Conservation (phyloP, 2,113 vertebrate species). For the Phaetusa simplex region DNA sequence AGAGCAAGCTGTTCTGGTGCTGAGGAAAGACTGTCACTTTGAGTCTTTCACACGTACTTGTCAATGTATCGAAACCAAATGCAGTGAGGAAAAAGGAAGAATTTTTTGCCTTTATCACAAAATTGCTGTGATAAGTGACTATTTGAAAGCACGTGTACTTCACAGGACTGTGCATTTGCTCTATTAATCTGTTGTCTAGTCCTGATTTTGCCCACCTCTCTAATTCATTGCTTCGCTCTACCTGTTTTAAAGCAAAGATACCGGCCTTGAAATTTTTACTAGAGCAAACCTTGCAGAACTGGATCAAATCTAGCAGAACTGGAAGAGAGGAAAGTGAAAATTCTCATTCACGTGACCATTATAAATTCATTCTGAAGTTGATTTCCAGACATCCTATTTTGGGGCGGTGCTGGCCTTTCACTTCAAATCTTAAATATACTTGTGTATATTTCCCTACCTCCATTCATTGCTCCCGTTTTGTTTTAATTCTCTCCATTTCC, state of each 20-base stretch:
- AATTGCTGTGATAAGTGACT: background rate
- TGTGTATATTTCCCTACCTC: background rate
- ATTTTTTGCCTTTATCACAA: background rate
- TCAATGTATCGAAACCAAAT: background rate
- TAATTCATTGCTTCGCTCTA: accelerated
- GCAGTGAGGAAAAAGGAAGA: accelerated
- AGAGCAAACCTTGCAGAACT: background rate
- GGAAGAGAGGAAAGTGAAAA: background rate
- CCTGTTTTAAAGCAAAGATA: background rate
- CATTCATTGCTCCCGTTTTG: background rate
- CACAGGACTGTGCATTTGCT: background rate
- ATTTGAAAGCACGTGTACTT: background rate
- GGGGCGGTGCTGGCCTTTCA: background rate
- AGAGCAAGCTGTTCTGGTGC: background rate
- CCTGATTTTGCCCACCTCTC: background rate
- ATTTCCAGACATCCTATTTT: background rate
- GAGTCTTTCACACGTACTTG: background rate
- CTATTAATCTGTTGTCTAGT: background rate
- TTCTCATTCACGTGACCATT: background rate
- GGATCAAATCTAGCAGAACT: background rate
- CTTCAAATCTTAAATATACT: background rate
- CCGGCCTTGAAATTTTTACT: background rate
- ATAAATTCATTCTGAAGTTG: background rate
- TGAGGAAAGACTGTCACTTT: background rate
- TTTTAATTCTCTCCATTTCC: background rate